Evolutionary conservation across 2,888 invertebrate genomes (phyloP), one percentile per base, ranked within the genome.

Genomic region (Oligia strigilis): DNA sequence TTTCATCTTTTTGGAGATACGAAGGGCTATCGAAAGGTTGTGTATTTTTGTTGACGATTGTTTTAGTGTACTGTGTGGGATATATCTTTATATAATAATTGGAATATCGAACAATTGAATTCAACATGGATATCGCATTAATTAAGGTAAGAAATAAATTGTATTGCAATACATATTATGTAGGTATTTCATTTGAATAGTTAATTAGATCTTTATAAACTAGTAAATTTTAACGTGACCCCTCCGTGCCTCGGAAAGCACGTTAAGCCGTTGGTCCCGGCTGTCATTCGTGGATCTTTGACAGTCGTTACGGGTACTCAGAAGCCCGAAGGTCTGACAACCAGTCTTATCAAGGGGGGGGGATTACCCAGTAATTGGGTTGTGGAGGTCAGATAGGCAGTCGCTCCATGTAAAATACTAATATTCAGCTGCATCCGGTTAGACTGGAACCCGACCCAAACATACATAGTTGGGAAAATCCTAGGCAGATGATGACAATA

Each of bases 141-240:
- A 5, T 73, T 0, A 88, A 88, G 86, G 86, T 86, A 76, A 77
- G 86, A 13, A 49, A 70, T 43, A 0, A n/a, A 36, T 36, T 77
- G 1, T 64, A n/a, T n/a, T 8, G 2, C 23, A 40, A 40, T 71
- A 71, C 0, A 3, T 52, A 19, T 11, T 62, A 55, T 1, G 5
- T 52, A 70, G 1, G 3, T 29, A 9, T 5, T n/a, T 58, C 3
- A 52, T n/a, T n/a, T 66, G 4, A 52, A 49, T 13, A 49, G 1
- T 11, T 11, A 46, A 13, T 49, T 49, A 49, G 49, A 49, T 13
- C n/a, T 70, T 29, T 8, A 11, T 19, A 29, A 43, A 64, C 3
- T 19, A 19, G 6, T 17, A 17, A 3, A 43, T 19, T 43, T 62
- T 8, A 29, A 19, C 19, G 29, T 29, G 29, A 29, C 29, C 29